Conservation (phyloP, 2,888 invertebrate genomes). For the Apamea anceps region DNA sequence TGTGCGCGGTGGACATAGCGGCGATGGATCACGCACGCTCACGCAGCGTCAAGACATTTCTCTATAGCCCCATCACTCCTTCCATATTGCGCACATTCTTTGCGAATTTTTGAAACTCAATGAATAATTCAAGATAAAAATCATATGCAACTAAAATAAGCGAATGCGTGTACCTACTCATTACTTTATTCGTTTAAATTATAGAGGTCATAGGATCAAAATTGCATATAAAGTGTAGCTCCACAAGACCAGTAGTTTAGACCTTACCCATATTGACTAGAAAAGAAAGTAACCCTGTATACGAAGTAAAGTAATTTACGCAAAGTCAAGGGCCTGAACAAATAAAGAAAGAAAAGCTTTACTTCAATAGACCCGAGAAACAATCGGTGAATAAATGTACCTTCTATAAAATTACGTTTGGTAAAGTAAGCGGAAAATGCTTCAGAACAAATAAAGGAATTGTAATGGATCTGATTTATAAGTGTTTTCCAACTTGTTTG, state of each 20-base stretch:
- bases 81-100: too few species aligned
- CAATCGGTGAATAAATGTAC: slow-evolving; percentile 5
- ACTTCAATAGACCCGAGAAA: background rate
- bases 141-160: background rate
- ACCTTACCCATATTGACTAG: background rate
- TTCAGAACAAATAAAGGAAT: background rate
- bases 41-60: too few species aligned
- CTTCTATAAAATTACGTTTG: slow-evolving; percentile 17
- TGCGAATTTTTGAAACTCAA: too few species aligned
- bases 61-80: too few species aligned
- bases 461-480: background rate
- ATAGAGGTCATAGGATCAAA: background rate
- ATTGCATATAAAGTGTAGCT: too few species aligned
- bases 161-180: background rate
- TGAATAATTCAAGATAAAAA: too few species aligned
- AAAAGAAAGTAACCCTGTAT: background rate
- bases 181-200: background rate
- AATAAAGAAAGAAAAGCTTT: slow-evolving; percentile 23
- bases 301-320: background rate
- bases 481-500: background rate
- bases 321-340: slow-evolving; percentile 2
- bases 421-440: background rate
- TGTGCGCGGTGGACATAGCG: too few species aligned
- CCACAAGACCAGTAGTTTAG: too few species aligned
- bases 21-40: too few species aligned